Percentiles rank a stretch among this genome's conserved stretches.
Evolutionary conservation across 2,113 vertebrate genomes (phyloP).

Genomic region (Myrmecobius fasciatus): DNA sequence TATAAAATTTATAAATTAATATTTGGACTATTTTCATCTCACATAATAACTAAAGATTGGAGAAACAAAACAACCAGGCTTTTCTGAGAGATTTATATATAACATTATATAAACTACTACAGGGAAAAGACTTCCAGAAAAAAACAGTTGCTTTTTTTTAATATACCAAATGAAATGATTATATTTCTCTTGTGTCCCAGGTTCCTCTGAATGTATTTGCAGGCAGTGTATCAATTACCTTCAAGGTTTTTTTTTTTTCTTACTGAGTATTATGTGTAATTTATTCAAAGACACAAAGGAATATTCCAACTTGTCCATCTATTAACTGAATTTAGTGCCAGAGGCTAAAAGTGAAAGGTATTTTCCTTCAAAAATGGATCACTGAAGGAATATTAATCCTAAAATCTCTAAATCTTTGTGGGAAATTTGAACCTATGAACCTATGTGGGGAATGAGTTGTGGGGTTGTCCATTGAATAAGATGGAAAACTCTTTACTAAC

Average conservation of each 20-base stretch:
- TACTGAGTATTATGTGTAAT: slow-evolving; percentile 68
- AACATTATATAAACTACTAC: neutral
- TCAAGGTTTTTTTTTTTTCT: slow-evolving; percentile 49
- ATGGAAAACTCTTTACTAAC: neutral
- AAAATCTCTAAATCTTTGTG: slow-evolving; percentile 67
- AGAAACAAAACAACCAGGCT: slow-evolving; percentile 14
- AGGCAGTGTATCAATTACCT: slow-evolving; percentile 72
- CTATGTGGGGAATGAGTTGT: neutral
- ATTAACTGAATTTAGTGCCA: slow-evolving; percentile 78
- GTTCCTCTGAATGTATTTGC: slow-evolving; percentile 52
- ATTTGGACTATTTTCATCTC: slow-evolving; percentile 22
- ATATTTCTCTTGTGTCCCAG: slow-evolving; percentile 50
- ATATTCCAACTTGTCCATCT: slow-evolving; percentile 75
- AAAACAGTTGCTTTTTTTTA: neutral
- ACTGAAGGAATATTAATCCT: slow-evolving; percentile 79
- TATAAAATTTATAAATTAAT: slow-evolving; percentile 5
- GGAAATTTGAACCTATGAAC: neutral
- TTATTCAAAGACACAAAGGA: slow-evolving; percentile 69
- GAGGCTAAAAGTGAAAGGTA: slow-evolving; percentile 77
- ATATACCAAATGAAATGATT: slow-evolving; percentile 47
- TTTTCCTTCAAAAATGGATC: slow-evolving; percentile 79
- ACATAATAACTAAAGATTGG: slow-evolving; percentile 30
- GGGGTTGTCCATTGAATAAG: neutral
- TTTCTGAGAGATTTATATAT: slow-evolving; percentile 34
- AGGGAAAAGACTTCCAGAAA: slow-evolving; percentile 48